Evolutionary conservation across 2,888 invertebrate species (phyloP), one percentile per base, ranked within the genome.

Genomic region (Ischnus inquisitorius): DNA sequence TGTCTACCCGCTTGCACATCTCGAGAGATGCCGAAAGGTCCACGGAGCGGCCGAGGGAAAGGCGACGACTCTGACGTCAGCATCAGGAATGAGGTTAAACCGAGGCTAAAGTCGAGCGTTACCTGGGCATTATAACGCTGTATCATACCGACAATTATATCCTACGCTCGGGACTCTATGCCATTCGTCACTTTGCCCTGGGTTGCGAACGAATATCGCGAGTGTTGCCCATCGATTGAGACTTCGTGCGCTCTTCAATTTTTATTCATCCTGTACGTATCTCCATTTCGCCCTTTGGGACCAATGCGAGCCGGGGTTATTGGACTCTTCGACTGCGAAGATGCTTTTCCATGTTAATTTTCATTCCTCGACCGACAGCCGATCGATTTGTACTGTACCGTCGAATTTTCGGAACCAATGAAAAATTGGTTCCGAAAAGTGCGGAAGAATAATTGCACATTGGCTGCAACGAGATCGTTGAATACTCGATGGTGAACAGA

Each of bases 11-110:
- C 19, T 88, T 90, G 91, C 87, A 88, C 90, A 90, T 91, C 91
- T 89, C 85, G 82, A 85, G 88, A 90, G 90, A 90, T 90, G 90
- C 90, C 90, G 90, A 88, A 91, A 90, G 89, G 88, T 90, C 86
- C 88, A 87, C 84, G 71, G 62, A 83, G 28, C 80, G 48, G 68
- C 78, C 88, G 89, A 91, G 92, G 88, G 92, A 91, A 92, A 91
- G 91, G 91, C 90, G 85, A 87, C 75, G 82, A 60, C 60, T 77
- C 80, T 92, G 93, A 93, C 93, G 93, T 93, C 92, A 92, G 85
- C 88, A 25, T 57, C 83, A 86, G 89, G 91, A 93, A 92, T 90
- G 92, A 92, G 93, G 92, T 91, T 92, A 92, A 92, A 88, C 87
- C 88, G 85, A 90, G 84, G 90, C 89, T 89, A 89, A 90, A 91